These are phyloP conservation scores for Drosophila bocqueti DNA, from an alignment of 1,140 invertebrate genomes.

Conservation along the genomic window DNA sequence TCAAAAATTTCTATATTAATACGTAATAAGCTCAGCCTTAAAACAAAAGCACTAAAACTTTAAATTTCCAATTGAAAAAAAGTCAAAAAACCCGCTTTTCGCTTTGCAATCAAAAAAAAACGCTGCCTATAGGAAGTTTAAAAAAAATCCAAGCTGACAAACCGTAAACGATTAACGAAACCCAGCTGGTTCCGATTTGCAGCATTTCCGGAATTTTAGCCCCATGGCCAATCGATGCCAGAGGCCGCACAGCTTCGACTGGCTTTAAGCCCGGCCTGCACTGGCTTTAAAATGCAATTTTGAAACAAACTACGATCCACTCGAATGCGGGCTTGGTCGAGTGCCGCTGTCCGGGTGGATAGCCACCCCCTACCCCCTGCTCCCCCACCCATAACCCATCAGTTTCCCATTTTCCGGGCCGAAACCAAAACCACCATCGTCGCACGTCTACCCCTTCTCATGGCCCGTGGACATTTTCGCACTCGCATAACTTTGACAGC, in stretches of 20 bases:
- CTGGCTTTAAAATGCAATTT: constrained; percentile 58
- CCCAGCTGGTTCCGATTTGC: constrained; percentile 36
- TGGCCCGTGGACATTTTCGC: constrained; percentile 72
- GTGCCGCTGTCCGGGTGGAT: constrained; percentile 13
- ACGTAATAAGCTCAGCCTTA: neutral
- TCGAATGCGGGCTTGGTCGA: constrained; percentile 52
- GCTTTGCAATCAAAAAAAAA: neutral
- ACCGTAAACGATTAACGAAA: constrained; percentile 40
- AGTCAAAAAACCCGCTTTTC: neutral
- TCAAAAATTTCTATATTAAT: neutral
- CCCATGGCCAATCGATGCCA: constrained; percentile 33
- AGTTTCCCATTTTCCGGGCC: constrained; percentile 2
- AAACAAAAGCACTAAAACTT: neutral
- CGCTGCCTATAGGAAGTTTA: neutral
- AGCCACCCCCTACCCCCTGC: neutral
- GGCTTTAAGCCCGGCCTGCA: constrained; percentile 25
- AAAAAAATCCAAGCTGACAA: constrained; percentile 31
- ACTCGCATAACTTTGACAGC: constrained; percentile 80
- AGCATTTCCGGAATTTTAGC: constrained; percentile 37
- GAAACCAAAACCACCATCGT: constrained; percentile 31
- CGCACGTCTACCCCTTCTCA: constrained; percentile 15
- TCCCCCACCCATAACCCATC: constrained; percentile 1
- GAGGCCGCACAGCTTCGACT: neutral
- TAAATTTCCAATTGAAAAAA: neutral
- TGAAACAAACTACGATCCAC: constrained; percentile 44